Evolutionary conservation across 2,113 vertebrate genomes (phyloP).

Genomic region (Otolemur garnettii): DNA sequence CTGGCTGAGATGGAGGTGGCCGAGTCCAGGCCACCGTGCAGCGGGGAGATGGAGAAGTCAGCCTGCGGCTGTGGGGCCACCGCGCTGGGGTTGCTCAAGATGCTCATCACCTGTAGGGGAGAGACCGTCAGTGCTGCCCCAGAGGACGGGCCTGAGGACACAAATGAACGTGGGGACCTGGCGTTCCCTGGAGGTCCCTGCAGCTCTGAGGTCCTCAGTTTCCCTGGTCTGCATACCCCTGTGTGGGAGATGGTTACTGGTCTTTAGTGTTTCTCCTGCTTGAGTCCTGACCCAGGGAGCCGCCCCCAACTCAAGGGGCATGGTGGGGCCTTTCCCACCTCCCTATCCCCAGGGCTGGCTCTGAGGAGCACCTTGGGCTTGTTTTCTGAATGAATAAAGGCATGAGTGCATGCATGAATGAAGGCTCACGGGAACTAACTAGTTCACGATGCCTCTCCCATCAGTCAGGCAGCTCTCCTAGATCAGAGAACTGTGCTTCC

Average conservation of each 20-base stretch:
- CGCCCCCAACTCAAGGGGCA: neutral
- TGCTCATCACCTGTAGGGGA: constrained; percentile 96
- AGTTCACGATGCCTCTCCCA: neutral
- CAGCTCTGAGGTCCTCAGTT: neutral
- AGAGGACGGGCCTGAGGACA: rapidly evolving
- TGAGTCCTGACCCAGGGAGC: rapidly evolving
- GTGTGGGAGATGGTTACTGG: rapidly evolving
- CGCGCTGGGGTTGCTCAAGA: constrained; percentile 95
- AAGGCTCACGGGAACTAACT: too few species aligned
- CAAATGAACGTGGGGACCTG: rapidly evolving
- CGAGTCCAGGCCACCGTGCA: constrained; percentile 95
- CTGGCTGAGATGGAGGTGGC: constrained; percentile 97
- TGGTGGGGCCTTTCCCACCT: neutral
- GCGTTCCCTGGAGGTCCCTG: neutral
- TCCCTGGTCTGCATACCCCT: neutral
- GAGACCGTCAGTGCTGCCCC: rapidly evolving
- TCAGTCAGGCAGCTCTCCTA: neutral
- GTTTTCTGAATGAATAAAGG: neutral
- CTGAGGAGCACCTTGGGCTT: neutral
- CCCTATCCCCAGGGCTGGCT: neutral
- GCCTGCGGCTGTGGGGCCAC: constrained; percentile 96
- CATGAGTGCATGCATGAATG: too few species aligned
- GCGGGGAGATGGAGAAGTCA: constrained; percentile 99
- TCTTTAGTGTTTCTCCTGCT: neutral
- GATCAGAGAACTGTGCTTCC: neutral